Base-by-base conservation (phyloP, 2,113 vertebrate genomes). In the Chionomys nivalis region DNA sequence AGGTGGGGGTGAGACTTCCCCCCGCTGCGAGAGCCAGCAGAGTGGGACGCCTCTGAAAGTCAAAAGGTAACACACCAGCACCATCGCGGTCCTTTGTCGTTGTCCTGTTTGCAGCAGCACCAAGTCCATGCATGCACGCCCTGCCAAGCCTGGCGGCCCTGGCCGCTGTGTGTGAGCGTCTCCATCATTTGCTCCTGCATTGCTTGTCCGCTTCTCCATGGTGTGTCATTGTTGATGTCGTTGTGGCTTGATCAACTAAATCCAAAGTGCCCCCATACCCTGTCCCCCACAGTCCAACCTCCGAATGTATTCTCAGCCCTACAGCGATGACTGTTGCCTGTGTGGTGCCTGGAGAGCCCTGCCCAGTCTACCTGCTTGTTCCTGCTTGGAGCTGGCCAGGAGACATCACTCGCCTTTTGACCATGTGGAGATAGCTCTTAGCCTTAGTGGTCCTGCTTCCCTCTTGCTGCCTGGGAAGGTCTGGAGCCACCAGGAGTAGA, bases 11-110 rank as follows among this genome's bases (percentile, higher is more conserved):
- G 98, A 98, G 39, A 49, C 97, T 47, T 92, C 98, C 65, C 97
- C 99, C 75, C 99, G 99, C 90, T 99, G 97, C 0, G 99, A 99
- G 75, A 98, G 96, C 97, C 99, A 99, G 98, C 99, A 99, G 98
- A 99, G 98, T 0, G 99, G 99, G 72, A 98, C 99, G 0, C 96
- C 99, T 78, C 98, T 99, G 85, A 99, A 98, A 98, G 99, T 98
- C 98, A 99, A 99, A 97, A 99, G 99, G 99, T 99, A 98, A 98
- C 73, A 28, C 86, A 2, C 7, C 5, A 87, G 49, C 52, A 23
- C 58, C 66, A 10, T 42, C 94, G 87, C 58, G 11, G 96, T 52
- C 88, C 65, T 52, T 28, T 65, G 93, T 81, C 77, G 13, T 90
- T 86, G 90, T 87, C n/a, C 36, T 94, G 85, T 72, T 24, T 0